Conservation (phyloP, 2,113 vertebrate species). For the Rhagologus leucostigma region DNA sequence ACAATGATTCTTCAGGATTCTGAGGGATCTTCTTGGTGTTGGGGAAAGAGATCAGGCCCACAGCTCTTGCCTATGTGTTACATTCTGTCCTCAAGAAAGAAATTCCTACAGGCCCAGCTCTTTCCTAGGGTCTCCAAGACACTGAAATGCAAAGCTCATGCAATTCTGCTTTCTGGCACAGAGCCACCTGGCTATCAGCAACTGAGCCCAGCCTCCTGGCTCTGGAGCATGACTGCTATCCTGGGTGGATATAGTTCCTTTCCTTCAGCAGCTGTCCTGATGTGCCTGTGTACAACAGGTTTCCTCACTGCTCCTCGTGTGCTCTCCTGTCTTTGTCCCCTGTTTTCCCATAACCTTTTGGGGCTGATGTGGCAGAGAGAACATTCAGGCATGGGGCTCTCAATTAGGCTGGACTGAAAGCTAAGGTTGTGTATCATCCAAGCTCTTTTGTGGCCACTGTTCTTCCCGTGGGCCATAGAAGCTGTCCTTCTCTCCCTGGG, state of each 20-base stretch:
- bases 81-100: not conserved
- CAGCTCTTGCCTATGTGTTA: not conserved
- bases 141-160: not conserved
- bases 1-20: not conserved
- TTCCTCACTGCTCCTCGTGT: not conserved
- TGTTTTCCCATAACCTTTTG: not conserved
- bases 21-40: not conserved
- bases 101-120: not conserved
- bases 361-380: not conserved
- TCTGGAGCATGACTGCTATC: not conserved
- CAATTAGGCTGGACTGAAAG: not conserved
- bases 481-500: not conserved
- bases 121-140: not conserved
- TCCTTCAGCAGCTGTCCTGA: not conserved
- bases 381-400: not conserved
- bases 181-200: not conserved
- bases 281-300: not conserved
- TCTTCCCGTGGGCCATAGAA: not conserved
- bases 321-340: not conserved
- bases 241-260: not conserved
- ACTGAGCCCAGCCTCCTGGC: not conserved
- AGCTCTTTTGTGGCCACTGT: not conserved
- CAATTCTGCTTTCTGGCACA: constrained; percentile 11
- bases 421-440: not conserved
- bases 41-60: not conserved